Conservation (phyloP, 2,113 vertebrate genomes). For the Thinocorus orbignyianus region DNA sequence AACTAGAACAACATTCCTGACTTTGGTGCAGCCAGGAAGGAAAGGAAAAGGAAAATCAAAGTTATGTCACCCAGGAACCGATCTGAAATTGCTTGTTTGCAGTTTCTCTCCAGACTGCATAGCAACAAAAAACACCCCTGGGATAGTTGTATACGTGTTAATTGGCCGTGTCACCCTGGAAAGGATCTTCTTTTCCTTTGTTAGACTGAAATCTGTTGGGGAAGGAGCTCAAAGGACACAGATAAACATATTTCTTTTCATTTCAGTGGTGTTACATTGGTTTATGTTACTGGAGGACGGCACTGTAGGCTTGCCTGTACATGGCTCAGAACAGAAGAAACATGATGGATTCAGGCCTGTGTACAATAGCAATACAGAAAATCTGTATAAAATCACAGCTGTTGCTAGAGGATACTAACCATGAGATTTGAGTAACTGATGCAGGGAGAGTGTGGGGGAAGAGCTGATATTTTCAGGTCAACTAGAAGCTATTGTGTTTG, state of each 20-base stretch:
- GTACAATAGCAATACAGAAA: not conserved
- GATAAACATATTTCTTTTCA: not conserved
- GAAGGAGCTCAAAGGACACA: not conserved
- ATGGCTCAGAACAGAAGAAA: not conserved
- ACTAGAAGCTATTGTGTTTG: not conserved
- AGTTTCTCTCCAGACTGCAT: not conserved
- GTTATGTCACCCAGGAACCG: not conserved
- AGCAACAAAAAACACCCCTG: not conserved
- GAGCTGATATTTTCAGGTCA: constrained; percentile 18
- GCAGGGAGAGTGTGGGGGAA: not conserved
- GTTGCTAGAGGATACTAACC: not conserved
- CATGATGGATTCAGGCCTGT: not conserved
- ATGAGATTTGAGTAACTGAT: not conserved
- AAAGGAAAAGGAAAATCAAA: not conserved
- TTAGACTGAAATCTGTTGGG: not conserved
- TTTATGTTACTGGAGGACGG: not conserved
- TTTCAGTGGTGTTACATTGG: not conserved
- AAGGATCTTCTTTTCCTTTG: not conserved
- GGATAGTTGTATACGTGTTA: not conserved
- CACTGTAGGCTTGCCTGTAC: not conserved
- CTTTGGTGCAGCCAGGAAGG: not conserved
- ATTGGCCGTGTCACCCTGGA: not conserved
- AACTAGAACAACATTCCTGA: not conserved
- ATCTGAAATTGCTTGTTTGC: not conserved
- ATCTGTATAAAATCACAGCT: not conserved